These are phyloP conservation scores for Gymnodraco acuticeps DNA, from an alignment of 2,797 vertebrate genomes.

Conservation along the genomic window DNA sequence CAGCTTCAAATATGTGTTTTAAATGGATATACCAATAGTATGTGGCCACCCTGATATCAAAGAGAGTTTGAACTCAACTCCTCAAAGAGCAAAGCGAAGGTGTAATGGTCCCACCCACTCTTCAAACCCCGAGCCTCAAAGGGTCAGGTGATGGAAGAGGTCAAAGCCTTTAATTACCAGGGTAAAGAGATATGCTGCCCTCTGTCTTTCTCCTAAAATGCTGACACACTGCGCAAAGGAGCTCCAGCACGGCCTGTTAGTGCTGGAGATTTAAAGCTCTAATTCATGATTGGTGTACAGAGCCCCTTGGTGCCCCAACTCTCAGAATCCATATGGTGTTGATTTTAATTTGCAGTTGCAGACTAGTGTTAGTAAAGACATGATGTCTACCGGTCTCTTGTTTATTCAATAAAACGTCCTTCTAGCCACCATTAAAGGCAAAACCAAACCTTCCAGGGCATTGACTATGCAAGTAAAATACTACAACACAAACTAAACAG, in stretches of 20 bases:
- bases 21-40: background rate
- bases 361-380: background rate
- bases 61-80: background rate
- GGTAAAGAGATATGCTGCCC: conserved; percentile 37
- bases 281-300: conserved; percentile 17
- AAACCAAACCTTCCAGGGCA: conserved; percentile 2
- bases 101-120: conserved; percentile 1
- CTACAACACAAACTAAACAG: background rate
- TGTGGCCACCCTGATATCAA: conserved; percentile 6
- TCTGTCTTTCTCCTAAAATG: conserved; percentile 48
- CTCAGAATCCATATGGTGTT: conserved; percentile 30
- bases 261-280: conserved; percentile 17
- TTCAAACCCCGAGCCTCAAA: conserved; percentile 35
- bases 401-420: background rate
- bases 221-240: conserved; percentile 36
- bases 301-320: conserved; percentile 9
- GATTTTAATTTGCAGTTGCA: conserved; percentile 8
- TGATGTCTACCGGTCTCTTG: background rate
- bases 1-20: background rate
- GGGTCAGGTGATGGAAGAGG: conserved; percentile 39
- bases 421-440: background rate
- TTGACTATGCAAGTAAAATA: conserved; percentile 14
- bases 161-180: conserved; percentile 59
- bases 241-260: conserved; percentile 39
- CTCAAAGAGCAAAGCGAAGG: conserved; percentile 28